Evolutionary conservation across 1,140 invertebrate genomes (phyloP).

Genomic region (Notospermus geniculatus): DNA sequence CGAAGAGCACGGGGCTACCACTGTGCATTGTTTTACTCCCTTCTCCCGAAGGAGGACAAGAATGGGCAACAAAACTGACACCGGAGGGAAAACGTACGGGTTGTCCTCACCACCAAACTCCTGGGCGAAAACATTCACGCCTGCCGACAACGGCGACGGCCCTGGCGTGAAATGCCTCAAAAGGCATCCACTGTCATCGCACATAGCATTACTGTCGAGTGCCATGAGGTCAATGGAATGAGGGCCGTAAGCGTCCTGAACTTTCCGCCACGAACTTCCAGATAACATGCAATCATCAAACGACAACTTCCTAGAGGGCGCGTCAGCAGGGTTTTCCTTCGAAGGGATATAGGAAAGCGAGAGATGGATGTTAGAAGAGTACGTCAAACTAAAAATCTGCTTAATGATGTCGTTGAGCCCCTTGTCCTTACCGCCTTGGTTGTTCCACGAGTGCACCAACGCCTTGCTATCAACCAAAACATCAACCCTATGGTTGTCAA

Average conservation of each 20-base stretch:
- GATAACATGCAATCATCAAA: neutral
- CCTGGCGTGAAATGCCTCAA: neutral
- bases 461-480: neutral
- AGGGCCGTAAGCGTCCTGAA: neutral
- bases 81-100: neutral
- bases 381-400: neutral
- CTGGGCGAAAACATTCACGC: neutral
- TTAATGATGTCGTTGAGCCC: neutral
- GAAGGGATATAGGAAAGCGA: neutral
- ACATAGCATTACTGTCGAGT: neutral
- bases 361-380: neutral
- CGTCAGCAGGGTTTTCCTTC: neutral
- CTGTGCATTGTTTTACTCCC: neutral
- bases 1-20: neutral
- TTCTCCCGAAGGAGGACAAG: neutral
- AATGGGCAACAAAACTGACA: neutral
- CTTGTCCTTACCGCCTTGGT: neutral
- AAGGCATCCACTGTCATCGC: neutral
- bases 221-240: neutral
- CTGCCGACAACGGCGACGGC: neutral
- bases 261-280: neutral
- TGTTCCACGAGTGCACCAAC: neutral
- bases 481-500: neutral
- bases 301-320: neutral
- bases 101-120: neutral